Conservation (phyloP, 1,140 invertebrate species). For the Drosophila baimaii region DNA sequence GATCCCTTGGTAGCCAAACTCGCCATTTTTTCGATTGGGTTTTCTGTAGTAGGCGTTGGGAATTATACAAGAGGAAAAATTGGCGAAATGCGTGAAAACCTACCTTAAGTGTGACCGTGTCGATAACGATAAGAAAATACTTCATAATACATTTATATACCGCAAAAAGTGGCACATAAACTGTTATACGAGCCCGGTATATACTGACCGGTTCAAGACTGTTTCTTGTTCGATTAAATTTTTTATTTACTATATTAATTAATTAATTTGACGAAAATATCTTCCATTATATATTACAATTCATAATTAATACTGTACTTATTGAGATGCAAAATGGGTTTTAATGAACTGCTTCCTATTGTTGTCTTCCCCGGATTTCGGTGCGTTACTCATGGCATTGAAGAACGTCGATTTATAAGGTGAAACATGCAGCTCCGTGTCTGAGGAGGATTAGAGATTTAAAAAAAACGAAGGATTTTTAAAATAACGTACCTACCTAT, state of each 20-base stretch:
- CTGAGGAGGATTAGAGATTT: slow-evolving; percentile 15
- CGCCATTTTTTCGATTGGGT: slow-evolving; percentile 64
- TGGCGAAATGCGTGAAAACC: slow-evolving; percentile 51
- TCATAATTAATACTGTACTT: background rate
- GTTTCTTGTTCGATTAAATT: too few species aligned
- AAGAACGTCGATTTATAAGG: slow-evolving; percentile 46
- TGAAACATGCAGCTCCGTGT: slow-evolving; percentile 37
- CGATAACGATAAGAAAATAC: slow-evolving; percentile 1
- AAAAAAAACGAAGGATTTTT: background rate
- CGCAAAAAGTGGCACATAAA: background rate
- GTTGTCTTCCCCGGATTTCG: slow-evolving; percentile 45
- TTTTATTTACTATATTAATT: too few species aligned
- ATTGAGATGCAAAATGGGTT: slow-evolving; percentile 51
- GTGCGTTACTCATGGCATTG: slow-evolving; percentile 4
- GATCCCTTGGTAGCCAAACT: slow-evolving; percentile 77
- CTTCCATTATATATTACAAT: too few species aligned
- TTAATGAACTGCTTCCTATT: slow-evolving; percentile 69
- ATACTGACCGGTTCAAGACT: too few species aligned
- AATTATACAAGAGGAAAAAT: slow-evolving; percentile 48
- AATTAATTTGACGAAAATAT: too few species aligned
- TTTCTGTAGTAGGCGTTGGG: slow-evolving; percentile 45
- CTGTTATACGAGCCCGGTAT: background rate
- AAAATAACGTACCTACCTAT: slow-evolving; percentile 29
- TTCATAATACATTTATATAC: background rate
- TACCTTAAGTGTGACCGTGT: slow-evolving; percentile 53